Base-by-base conservation (phyloP, 2,888 invertebrate genomes). In the Incurvaria masculella region DNA sequence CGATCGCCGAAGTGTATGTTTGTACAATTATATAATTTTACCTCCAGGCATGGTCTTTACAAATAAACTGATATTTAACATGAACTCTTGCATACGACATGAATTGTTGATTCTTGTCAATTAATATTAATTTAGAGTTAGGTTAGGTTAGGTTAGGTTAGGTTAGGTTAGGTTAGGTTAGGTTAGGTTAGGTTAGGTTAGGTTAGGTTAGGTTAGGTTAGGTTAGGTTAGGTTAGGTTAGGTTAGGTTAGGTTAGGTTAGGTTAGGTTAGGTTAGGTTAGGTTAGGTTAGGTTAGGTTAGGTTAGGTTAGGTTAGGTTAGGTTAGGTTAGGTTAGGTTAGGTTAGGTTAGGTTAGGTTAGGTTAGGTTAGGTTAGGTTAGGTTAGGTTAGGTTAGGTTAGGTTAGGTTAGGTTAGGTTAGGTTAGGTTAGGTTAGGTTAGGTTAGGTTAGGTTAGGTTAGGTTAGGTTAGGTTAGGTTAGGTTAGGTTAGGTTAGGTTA, bases 401-500 rank as follows among this genome's bases (percentile, higher is more conserved):
- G 47, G 47, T 47, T 47, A 47, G 47, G 47, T 47, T 47, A 47
- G 47, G 47, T 47, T 47, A 47, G 47, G 47, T 47, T 47, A 47
- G 47, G 47, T 47, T 47, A 10, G n/a, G 38, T 23, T 23, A 43
- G 45, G 48, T 44, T 45, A 48, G 48, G 48, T 44, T 48, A 48
- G 45, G 44, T 48, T 48, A 48, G 45, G 44, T 45, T 45, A 42
- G 45, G 45, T 42, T 42, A 48, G 42, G 42, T 41, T 48, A 40
- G 48, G 48, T 48, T 48, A 48, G 48, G 48, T 48, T 48, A 44
- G 48, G 48, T 48, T 48, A 48, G 48, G 45, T 48, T 48, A 48
- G 48, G 48, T 48, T 48, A 48, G 48, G 48, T 48, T 48, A 48
- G 48, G 48, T 48, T 48, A 48, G 48, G 48, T 48, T 48, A 48